These are phyloP conservation scores for Caenorhabditis tropicalis DNA, from an alignment of 1,140 invertebrate genomes.

Conservation along the genomic window DNA sequence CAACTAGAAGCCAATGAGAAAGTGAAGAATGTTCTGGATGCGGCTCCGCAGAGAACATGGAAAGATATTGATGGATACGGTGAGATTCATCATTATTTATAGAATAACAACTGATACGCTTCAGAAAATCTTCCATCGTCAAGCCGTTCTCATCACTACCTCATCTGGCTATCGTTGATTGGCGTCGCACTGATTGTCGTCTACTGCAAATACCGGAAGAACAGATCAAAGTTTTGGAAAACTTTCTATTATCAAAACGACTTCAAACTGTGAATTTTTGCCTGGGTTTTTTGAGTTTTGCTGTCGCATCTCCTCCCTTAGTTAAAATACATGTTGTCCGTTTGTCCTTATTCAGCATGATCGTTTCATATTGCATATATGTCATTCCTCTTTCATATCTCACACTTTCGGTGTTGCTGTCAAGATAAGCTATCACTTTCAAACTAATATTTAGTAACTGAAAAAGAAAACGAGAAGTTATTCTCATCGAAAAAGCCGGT, in stretches of 20 bases:
- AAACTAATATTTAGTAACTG: background rate
- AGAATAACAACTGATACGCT: background rate
- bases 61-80: conserved; percentile 60
- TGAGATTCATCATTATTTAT: background rate
- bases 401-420: background rate
- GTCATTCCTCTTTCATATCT: background rate
- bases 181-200: conserved; percentile 58
- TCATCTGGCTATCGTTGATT: conserved; percentile 63
- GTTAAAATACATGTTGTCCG: background rate
- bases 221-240: conserved; percentile 70
- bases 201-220: conserved; percentile 68
- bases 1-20: conserved; percentile 66
- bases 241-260: conserved; percentile 70
- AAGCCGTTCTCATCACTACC: conserved; percentile 57
- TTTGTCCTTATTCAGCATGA: background rate
- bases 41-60: conserved; percentile 61
- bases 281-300: conserved; percentile 34
- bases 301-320: background rate
- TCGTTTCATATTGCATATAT: background rate
- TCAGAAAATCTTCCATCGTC: conserved; percentile 25
- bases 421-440: background rate
- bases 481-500: background rate
- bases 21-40: conserved; percentile 55
- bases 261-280: conserved; percentile 68
- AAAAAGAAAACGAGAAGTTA: background rate